Conservation (phyloP, 2,113 vertebrate genomes). For the Alosa alosa region DNA sequence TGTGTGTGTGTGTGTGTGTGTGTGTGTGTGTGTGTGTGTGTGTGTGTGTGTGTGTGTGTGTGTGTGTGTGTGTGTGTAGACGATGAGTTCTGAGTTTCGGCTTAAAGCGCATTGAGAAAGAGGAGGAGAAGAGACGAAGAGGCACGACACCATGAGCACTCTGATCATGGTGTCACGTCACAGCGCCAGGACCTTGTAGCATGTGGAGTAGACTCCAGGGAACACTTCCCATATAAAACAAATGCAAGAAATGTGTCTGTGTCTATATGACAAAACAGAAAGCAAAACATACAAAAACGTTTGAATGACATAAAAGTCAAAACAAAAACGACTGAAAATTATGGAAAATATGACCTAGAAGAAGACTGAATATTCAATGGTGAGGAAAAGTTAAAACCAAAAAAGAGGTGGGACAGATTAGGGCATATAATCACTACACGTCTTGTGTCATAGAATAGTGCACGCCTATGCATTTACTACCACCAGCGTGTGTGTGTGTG, state of each 20-base stretch:
- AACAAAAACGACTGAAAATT: neutral
- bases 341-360: neutral
- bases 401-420: neutral
- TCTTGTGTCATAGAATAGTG: neutral
- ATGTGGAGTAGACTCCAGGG: neutral
- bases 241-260: neutral
- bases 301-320: neutral
- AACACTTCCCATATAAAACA: neutral
- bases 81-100: neutral
- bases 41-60: conserved; percentile 29
- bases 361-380: neutral
- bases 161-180: neutral
- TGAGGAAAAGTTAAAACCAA: neutral
- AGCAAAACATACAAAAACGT: neutral
- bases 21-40: conserved; percentile 23
- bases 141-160: neutral
- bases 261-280: neutral
- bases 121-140: neutral
- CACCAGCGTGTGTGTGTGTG: conserved; percentile 4
- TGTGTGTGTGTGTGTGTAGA: conserved; percentile 17
- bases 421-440: neutral
- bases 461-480: neutral
- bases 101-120: neutral
- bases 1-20: neutral
- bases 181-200: no score